These are phyloP conservation scores for Mormyrops attenuatus DNA, from an alignment of 2,797 vertebrate species.

Conservation along the genomic window DNA sequence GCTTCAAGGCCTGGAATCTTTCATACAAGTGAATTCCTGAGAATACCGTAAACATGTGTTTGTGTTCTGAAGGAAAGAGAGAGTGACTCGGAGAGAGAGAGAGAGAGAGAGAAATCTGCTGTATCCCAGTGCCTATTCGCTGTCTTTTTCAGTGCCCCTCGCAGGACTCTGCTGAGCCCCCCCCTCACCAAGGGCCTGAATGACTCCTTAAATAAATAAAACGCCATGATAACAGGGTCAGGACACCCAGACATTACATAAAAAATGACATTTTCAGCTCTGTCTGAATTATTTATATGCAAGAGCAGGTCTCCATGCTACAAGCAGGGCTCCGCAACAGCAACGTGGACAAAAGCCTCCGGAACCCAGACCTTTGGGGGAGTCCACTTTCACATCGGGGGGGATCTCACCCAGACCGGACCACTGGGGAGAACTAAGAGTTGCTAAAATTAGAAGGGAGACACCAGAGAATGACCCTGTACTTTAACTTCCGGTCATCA, in stretches of 20 bases:
- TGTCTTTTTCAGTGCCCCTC: not conserved
- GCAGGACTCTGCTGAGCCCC: not conserved
- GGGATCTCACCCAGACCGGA: not conserved
- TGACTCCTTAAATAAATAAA: constrained; percentile 33
- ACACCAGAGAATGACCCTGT: not conserved
- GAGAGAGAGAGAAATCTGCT: not conserved
- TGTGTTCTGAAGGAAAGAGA: not conserved
- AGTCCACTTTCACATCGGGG: constrained; percentile 28
- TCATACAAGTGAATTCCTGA: not conserved
- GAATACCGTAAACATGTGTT: not conserved
- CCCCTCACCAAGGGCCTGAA: not conserved
- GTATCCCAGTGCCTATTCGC: not conserved
- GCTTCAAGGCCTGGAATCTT: not conserved
- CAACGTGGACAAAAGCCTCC: constrained; percentile 38
- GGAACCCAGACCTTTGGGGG: constrained; percentile 31
- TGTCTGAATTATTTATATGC: constrained; percentile 46
- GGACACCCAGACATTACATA: constrained; percentile 42
- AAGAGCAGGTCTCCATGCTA: not conserved
- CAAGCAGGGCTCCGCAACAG: not conserved
- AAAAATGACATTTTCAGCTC: constrained; percentile 46
- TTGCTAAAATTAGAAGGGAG: not conserved
- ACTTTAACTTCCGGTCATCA: not conserved
- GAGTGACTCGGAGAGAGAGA: not conserved
- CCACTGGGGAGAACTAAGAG: not conserved
- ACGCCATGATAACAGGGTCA: constrained; percentile 34